Percentiles rank a stretch among this genome's conserved stretches.
Conservation (phyloP, 2,113 vertebrate genomes). For the Brachirus orientalis region DNA sequence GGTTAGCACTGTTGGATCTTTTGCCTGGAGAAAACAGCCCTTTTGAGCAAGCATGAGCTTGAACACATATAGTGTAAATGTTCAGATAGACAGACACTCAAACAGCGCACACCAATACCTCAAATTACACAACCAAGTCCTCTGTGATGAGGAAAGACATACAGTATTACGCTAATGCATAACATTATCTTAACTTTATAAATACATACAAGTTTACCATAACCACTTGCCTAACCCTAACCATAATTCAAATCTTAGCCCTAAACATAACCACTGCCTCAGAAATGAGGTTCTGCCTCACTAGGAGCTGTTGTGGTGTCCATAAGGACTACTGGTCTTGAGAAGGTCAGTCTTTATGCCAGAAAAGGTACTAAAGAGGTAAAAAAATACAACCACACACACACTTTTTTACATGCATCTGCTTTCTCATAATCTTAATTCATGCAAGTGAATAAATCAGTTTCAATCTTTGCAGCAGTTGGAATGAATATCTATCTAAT, state of each 20-base stretch:
- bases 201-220: too few species aligned
- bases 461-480: constrained; percentile 27
- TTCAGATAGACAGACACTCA: constrained; percentile 18
- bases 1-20: constrained; percentile 57
- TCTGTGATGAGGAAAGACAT: constrained; percentile 46
- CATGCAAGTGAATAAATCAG: constrained; percentile 21
- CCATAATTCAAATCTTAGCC: too few species aligned
- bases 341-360: too few species aligned
- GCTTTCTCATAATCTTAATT: constrained; percentile 32
- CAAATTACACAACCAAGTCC: constrained; percentile 45
- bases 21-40: constrained; percentile 54
- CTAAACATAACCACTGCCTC: too few species aligned
- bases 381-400: too few species aligned
- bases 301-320: too few species aligned
- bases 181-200: constrained; percentile 35
- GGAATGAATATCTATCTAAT: constrained; percentile 57
- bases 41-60: constrained; percentile 15
- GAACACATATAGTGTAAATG: constrained; percentile 18
- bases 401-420: constrained; percentile 18
- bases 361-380: too few species aligned
- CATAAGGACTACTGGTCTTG: too few species aligned
- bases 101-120: too few species aligned
- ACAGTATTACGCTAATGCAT: constrained; percentile 46
- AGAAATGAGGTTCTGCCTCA: too few species aligned
- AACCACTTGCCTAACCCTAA: too few species aligned